phyloP scores from a whole-genome alignment of 2,888 invertebrate species.

The Chydorus sphaericus region DNA sequence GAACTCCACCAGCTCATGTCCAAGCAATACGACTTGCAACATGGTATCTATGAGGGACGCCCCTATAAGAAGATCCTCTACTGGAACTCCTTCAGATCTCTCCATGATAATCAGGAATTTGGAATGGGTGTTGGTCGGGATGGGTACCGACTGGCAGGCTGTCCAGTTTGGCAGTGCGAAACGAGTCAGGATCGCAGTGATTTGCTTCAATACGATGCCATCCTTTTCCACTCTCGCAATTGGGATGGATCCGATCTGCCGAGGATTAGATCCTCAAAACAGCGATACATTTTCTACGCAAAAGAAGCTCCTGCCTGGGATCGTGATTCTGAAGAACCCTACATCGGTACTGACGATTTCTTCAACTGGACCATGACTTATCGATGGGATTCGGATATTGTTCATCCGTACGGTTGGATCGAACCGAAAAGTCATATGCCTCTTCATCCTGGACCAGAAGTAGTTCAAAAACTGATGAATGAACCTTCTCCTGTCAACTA shows the following conservation, averaged over 20 bases:
- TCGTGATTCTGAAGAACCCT: not conserved
- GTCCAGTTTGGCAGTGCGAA: slow-evolving; percentile 10
- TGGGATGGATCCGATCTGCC: slow-evolving; percentile 1
- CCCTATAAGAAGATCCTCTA: too few relatives aligned
- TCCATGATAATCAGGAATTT: slow-evolving; percentile 7
- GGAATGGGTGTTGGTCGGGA: slow-evolving; percentile 2
- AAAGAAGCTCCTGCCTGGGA: slow-evolving; percentile 9
- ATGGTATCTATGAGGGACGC: too few relatives aligned
- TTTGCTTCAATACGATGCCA: slow-evolving; percentile 10
- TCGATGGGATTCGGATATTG: slow-evolving; percentile 11
- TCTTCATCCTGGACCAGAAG: not conserved
- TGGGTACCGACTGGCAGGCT: not conserved
- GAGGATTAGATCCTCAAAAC: not conserved
- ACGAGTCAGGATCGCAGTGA: slow-evolving; percentile 5
- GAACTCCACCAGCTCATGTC: too few relatives aligned
- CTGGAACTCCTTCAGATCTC: too few relatives aligned
- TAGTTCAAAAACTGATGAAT: not conserved
- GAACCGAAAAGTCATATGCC: slow-evolving; percentile 2
- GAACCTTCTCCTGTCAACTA: too few relatives aligned
- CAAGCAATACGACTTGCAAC: too few relatives aligned
- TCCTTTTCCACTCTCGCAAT: slow-evolving; percentile 10
- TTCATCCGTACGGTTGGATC: slow-evolving; percentile 11
- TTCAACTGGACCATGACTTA: slow-evolving; percentile 15
- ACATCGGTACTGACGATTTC: not conserved
- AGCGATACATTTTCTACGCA: slow-evolving; percentile 11